phyloP scores from a whole-genome alignment of 2,888 invertebrate genomes.

The Rhagonycha fulva region DNA sequence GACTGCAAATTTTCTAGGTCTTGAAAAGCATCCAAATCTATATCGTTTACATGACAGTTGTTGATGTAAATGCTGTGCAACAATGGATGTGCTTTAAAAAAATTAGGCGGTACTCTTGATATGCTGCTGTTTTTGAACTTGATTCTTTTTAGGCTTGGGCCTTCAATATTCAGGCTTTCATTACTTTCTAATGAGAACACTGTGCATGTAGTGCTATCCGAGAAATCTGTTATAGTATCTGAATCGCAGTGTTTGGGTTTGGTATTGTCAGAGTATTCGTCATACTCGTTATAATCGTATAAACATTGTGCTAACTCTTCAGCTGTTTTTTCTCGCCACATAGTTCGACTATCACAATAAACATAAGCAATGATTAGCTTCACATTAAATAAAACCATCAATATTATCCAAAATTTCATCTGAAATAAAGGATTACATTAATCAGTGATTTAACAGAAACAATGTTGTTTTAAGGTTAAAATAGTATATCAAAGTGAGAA shows the following conservation, averaged over 20 bases:
- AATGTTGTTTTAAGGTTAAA: too few relatives aligned
- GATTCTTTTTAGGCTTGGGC: neutral
- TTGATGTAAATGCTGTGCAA: neutral
- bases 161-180: neutral
- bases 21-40: slow-evolving; percentile 43
- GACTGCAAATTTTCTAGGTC: slow-evolving; percentile 39
- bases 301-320: neutral
- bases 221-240: neutral
- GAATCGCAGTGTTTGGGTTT: neutral
- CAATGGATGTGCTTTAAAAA: neutral
- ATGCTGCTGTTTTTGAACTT: neutral
- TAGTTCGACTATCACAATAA: neutral
- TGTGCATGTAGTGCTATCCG: neutral
- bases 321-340: neutral
- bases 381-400: neutral
- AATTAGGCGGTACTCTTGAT: neutral
- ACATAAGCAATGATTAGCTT: neutral
- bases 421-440: neutral
- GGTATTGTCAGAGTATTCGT: neutral
- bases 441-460: too few relatives aligned
- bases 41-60: slow-evolving; percentile 35
- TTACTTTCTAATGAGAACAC: neutral
- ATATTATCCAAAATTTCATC: neutral
- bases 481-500: too few relatives aligned
- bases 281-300: neutral